Percentiles rank a stretch among this genome's conserved stretches.
Evolutionary conservation across 2,888 invertebrate species (phyloP).

Genomic region (Rhamphomyia laevipes): DNA sequence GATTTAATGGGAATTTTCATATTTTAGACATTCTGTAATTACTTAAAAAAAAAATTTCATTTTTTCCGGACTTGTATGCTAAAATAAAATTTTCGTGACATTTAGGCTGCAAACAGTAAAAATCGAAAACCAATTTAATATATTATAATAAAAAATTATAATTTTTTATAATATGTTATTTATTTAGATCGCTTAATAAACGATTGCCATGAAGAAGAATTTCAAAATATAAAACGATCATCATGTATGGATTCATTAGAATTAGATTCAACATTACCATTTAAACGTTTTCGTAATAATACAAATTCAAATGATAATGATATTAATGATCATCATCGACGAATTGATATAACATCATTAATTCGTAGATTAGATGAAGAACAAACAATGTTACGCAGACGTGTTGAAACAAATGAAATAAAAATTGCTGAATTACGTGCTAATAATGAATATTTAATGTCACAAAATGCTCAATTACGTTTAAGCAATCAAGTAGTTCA

Average conservation of each 20-base stretch:
- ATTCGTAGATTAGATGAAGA: conserved; percentile 22
- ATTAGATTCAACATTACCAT: conserved; percentile 10
- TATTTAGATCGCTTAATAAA: conserved; percentile 6
- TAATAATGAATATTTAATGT: conserved; percentile 65
- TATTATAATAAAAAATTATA: neutral
- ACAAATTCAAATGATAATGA: neutral
- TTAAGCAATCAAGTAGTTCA: conserved; percentile 43
- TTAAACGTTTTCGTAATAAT: conserved; percentile 17
- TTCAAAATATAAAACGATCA: conserved; percentile 13
- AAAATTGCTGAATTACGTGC: conserved; percentile 53
- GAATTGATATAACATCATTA: conserved; percentile 17
- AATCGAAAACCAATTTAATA: too few species aligned
- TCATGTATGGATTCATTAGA: neutral
- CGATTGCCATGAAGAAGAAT: conserved; percentile 12
- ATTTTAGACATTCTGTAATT: too few species aligned
- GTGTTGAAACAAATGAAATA: conserved; percentile 22
- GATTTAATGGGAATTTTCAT: too few species aligned
- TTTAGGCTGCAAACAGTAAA: too few species aligned
- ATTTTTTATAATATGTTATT: neutral
- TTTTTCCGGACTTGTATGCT: too few species aligned
- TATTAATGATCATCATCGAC: conserved; percentile 15
- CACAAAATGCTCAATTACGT: conserved; percentile 62
- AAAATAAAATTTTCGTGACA: too few species aligned
- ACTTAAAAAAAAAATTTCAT: too few species aligned
- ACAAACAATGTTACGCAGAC: conserved; percentile 20